A percentile compares a stretch with the other conserved stretches of the same genome.
Conservation (phyloP, 2,797 vertebrate genomes). For the Phataginus tricuspis region DNA sequence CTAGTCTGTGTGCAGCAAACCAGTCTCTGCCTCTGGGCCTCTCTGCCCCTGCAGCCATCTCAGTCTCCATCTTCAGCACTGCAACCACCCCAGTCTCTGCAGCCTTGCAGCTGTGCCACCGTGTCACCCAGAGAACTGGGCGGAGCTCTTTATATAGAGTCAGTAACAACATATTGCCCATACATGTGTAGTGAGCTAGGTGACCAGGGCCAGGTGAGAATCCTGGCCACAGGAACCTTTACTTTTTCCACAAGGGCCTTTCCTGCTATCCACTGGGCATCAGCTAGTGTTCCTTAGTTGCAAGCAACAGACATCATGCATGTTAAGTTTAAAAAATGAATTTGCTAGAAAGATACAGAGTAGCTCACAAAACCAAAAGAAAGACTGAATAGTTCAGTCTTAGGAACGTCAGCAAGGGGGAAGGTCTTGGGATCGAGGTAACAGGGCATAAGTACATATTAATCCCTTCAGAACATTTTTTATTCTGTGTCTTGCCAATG, state of each 20-base stretch:
- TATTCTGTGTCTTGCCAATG: neutral
- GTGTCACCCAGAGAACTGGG: no score
- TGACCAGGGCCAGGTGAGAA: no score
- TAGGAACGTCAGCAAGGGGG: neutral
- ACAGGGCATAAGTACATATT: neutral
- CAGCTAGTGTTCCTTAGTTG: neutral
- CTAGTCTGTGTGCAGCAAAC: no score
- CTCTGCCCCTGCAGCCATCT: no score
- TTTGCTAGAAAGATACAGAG: neutral
- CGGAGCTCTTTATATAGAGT: no score
- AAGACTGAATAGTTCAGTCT: neutral
- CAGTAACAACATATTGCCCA: no score
- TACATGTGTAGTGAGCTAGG: no score
- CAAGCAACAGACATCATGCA: conserved; percentile 10
- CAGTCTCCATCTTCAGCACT: no score
- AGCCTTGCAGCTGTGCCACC: no score
- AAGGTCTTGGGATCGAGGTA: neutral
- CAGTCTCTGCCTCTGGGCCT: no score
- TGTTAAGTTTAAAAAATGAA: neutral
- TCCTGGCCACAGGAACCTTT: no score
- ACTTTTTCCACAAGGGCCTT: neutral
- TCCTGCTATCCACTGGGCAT: neutral
- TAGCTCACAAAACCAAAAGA: neutral
- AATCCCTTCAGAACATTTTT: neutral
- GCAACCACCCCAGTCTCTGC: no score